phyloP scores from a whole-genome alignment of 2,113 vertebrate species.

The Thamnaconus septentrionalis region DNA sequence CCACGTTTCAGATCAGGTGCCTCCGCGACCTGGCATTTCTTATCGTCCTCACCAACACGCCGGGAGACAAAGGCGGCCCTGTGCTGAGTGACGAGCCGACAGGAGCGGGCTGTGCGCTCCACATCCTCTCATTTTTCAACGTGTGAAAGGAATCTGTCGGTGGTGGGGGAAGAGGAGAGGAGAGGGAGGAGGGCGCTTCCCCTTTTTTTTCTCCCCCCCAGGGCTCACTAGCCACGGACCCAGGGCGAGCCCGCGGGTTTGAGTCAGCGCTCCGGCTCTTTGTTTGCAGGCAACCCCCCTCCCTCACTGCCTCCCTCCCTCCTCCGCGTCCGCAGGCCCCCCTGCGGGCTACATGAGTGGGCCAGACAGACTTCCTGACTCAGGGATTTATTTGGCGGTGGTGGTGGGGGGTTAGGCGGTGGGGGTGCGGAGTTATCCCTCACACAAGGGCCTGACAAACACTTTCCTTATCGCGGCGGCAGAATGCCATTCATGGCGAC shows the following conservation, averaged over 20 bases:
- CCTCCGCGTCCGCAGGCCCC: slow-evolving; percentile 3
- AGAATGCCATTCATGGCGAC: slow-evolving; percentile 40
- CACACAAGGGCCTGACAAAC: slow-evolving; percentile 20
- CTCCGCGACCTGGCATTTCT: slow-evolving; percentile 39
- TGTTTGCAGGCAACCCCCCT: slow-evolving; percentile 43
- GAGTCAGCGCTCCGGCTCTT: slow-evolving; percentile 73
- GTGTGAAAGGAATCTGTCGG: slow-evolving; percentile 53
- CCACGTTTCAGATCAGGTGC: slow-evolving; percentile 20
- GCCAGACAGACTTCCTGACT: slow-evolving; percentile 75
- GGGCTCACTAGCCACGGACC: slow-evolving; percentile 47
- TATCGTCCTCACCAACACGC: slow-evolving; percentile 4
- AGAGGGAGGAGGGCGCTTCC: slow-evolving; percentile 22
- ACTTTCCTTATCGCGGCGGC: slow-evolving; percentile 23
- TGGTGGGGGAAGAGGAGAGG: not conserved
- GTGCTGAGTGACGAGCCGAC: slow-evolving; percentile 34
- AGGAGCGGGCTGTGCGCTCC: slow-evolving; percentile 27
- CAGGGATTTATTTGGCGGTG: slow-evolving; percentile 58
- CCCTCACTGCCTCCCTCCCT: not conserved
- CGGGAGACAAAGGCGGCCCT: slow-evolving; percentile 48
- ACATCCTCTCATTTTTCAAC: slow-evolving; percentile 44
- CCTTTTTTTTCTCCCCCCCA: slow-evolving; percentile 30
- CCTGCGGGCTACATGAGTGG: slow-evolving; percentile 58
- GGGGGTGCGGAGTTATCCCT: slow-evolving; percentile 28
- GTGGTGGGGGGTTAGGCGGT: slow-evolving; percentile 16
- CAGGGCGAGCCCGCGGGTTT: slow-evolving; percentile 51